Evolutionary conservation across 2,888 invertebrate species (phyloP).

Genomic region (Dynastes maya): DNA sequence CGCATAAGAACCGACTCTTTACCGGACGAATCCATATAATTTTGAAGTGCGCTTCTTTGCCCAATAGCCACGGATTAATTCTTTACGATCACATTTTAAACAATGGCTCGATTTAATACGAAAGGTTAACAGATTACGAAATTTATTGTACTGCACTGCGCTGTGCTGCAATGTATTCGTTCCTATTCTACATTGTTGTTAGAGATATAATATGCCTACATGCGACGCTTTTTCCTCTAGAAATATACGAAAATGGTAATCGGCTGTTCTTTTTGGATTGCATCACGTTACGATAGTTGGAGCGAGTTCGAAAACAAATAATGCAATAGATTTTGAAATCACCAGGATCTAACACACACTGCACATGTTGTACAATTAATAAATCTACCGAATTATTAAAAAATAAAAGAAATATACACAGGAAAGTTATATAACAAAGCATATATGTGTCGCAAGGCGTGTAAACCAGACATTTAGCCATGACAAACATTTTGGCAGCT

Average conservation of each 20-base stretch:
- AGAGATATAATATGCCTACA: background rate
- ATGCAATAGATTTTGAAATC: background rate
- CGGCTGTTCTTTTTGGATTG: background rate
- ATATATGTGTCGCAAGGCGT: no score
- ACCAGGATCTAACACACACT: no score
- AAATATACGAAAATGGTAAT: constrained; percentile 3
- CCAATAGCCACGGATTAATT: background rate
- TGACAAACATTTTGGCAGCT: no score
- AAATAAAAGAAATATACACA: no score
- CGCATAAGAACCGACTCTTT: no score
- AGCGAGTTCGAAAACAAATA: background rate
- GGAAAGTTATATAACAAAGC: no score
- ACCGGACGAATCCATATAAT: constrained; percentile 46
- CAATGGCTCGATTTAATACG: constrained; percentile 48
- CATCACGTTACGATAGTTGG: background rate
- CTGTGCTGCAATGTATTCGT: constrained; percentile 2
- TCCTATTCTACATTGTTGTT: constrained; percentile 3
- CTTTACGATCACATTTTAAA: constrained; percentile 39
- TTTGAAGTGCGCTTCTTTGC: constrained; percentile 34
- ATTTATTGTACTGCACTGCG: constrained; percentile 9
- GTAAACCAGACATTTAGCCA: no score
- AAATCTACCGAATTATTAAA: no score
- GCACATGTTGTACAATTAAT: no score
- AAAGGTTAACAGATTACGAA: constrained; percentile 47
- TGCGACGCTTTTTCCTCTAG: background rate